A percentile compares a stretch with the other conserved stretches of the same genome.
These are phyloP conservation scores for Mylabris phalerata DNA, from an alignment of 1,140 invertebrate species.

Conservation along the genomic window DNA sequence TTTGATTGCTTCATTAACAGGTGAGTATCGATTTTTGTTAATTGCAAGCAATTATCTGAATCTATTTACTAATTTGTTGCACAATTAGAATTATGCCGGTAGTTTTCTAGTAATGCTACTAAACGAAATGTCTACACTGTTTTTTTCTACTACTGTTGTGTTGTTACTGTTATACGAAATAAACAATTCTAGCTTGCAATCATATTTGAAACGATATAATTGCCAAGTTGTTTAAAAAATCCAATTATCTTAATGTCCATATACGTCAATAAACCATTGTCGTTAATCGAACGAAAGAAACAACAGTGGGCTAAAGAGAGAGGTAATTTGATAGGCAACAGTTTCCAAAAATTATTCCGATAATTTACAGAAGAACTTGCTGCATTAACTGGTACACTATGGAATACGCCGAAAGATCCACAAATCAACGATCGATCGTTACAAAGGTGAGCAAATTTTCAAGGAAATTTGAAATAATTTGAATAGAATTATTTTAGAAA, in stretches of 20 bases:
- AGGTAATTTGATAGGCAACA: conserved; percentile 45
- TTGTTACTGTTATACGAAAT: no score
- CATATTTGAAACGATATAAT: conserved; percentile 7
- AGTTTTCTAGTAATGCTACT: no score
- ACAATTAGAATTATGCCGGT: no score
- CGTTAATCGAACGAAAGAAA: conserved; percentile 65
- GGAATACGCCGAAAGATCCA: conserved; percentile 38
- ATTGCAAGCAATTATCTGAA: no score
- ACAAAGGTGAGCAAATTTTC: conserved; percentile 16
- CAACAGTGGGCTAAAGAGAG: conserved; percentile 68
- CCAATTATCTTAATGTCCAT: conserved; percentile 23
- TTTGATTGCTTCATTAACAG: no score
- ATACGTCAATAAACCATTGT: conserved; percentile 33
- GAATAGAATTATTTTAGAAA: conserved; percentile 17
- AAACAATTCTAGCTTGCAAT: conserved; percentile 2
- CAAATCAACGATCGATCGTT: conserved; percentile 19
- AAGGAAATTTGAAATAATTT: not conserved
- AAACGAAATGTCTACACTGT: conserved; percentile 5
- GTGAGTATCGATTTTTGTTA: no score
- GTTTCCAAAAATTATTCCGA: conserved; percentile 8
- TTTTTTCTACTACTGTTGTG: not conserved
- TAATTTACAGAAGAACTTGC: conserved; percentile 55
- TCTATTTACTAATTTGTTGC: no score
- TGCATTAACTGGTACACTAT: conserved; percentile 47
- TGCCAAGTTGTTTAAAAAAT: not conserved